Conservation (phyloP, 2,888 invertebrate species). For the Amphipoea oculea region DNA sequence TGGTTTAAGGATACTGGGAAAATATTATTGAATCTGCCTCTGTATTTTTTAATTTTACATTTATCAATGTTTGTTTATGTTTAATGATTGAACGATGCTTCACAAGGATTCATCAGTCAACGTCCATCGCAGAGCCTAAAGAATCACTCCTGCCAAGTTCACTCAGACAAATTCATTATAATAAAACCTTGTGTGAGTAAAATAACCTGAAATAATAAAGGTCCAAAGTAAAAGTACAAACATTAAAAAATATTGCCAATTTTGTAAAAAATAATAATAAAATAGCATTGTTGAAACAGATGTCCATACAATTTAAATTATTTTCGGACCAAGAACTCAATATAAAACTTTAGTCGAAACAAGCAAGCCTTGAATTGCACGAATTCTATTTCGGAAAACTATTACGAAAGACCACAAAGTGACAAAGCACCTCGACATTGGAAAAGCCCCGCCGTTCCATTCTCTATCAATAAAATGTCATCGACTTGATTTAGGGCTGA, state of each 20-base stretch:
- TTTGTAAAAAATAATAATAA: neutral
- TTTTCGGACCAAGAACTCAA: neutral
- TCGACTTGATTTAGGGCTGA: constrained; percentile 24
- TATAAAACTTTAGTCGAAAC: neutral
- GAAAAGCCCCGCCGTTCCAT: constrained; percentile 23
- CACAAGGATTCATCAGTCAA: constrained; percentile 47
- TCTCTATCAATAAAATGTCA: constrained; percentile 45
- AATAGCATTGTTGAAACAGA: neutral
- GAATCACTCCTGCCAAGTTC: constrained; percentile 34
- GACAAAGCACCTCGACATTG: constrained; percentile 21
- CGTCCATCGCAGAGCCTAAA: constrained; percentile 27
- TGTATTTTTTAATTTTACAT: neutral
- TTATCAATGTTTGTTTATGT: constrained; percentile 14
- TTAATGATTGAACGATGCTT: constrained; percentile 40
- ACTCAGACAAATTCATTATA: constrained; percentile 18
- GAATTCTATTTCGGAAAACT: constrained; percentile 6
- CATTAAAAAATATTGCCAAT: too few relatives aligned
- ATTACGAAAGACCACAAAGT: constrained; percentile 33
- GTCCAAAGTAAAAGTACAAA: too few relatives aligned
- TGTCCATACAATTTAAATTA: neutral
- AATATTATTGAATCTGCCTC: neutral
- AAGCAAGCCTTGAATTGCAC: constrained; percentile 4
- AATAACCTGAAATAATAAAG: too few relatives aligned
- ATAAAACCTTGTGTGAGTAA: constrained; percentile 7
- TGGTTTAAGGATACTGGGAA: neutral